Evolutionary conservation across 2,888 invertebrate species (phyloP).

Genomic region (Stratiomys singularior): DNA sequence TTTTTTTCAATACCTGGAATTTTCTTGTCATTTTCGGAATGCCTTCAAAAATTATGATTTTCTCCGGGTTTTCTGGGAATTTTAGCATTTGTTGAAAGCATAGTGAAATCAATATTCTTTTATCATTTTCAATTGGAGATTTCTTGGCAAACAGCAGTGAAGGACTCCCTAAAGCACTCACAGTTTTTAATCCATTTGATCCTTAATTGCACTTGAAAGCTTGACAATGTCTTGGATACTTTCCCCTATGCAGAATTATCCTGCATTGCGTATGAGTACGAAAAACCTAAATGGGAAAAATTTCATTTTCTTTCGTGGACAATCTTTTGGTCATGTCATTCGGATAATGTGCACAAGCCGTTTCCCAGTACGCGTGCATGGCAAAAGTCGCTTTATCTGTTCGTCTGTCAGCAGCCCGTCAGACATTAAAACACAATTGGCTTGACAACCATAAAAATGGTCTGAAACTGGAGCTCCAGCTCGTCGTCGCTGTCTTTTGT

Average conservation of each 20-base stretch:
- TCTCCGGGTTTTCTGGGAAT: too few relatives aligned
- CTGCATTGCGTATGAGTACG: neutral
- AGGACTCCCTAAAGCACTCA: too few relatives aligned
- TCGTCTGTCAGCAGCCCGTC: conserved; percentile 4
- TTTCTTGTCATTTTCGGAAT: too few relatives aligned
- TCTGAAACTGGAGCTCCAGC: conserved; percentile 11
- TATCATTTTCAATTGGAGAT: too few relatives aligned
- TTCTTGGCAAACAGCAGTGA: too few relatives aligned
- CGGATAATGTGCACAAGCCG: neutral
- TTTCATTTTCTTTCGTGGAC: conserved; percentile 46
- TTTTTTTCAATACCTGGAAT: too few relatives aligned
- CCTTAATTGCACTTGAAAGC: too few relatives aligned
- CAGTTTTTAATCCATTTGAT: too few relatives aligned
- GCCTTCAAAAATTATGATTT: too few relatives aligned
- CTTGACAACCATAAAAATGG: conserved; percentile 21
- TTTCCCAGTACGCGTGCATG: neutral
- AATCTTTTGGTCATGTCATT: conserved; percentile 42
- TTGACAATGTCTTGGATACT: neutral
- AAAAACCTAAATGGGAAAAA: conserved; percentile 51
- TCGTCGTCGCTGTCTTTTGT: conserved; percentile 2
- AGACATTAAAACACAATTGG: conserved; percentile 8
- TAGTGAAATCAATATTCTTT: too few relatives aligned
- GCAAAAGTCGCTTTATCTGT: neutral
- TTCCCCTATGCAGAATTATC: neutral
- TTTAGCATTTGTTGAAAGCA: too few relatives aligned